Percentiles rank a stretch among this genome's conserved stretches.
These are phyloP conservation scores for Hydrotaea diabolus DNA, from an alignment of 2,888 invertebrate genomes.

Conservation along the genomic window DNA sequence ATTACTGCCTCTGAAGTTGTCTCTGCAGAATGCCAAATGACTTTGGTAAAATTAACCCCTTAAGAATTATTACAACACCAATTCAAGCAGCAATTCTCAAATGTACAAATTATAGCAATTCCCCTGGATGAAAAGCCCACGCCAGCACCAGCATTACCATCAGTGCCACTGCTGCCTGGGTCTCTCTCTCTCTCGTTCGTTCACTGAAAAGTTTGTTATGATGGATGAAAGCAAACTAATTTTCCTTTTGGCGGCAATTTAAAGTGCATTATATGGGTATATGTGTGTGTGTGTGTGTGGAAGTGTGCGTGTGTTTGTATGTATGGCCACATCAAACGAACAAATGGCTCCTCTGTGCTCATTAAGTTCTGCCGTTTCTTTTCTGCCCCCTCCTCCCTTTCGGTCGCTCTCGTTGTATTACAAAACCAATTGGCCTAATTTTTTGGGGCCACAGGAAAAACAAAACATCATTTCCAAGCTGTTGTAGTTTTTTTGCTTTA, in stretches of 20 bases:
- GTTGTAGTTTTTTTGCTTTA: slow-evolving; percentile 22
- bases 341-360: slow-evolving; percentile 30
- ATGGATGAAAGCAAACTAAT: slow-evolving; percentile 31
- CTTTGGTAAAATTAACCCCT: slow-evolving; percentile 8
- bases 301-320: neutral
- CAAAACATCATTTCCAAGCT: slow-evolving; percentile 41
- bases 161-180: neutral
- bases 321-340: slow-evolving; percentile 34
- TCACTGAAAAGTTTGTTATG: slow-evolving; percentile 1
- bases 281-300: neutral
- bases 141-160: neutral
- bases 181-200: neutral
- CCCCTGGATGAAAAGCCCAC: neutral
- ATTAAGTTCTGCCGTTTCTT: slow-evolving; percentile 26
- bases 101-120: slow-evolving; percentile 25
- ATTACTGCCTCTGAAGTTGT: neutral
- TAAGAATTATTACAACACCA: slow-evolving; percentile 8
- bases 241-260: slow-evolving; percentile 41
- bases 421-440: slow-evolving; percentile 66
- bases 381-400: slow-evolving; percentile 17
- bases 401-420: slow-evolving; percentile 41
- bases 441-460: slow-evolving; percentile 37
- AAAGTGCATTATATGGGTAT: slow-evolving; percentile 16
- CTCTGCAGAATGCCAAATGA: neutral
- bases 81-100: slow-evolving; percentile 20